Conservation (phyloP, 2,113 vertebrate genomes). For the Noturus placidus region DNA sequence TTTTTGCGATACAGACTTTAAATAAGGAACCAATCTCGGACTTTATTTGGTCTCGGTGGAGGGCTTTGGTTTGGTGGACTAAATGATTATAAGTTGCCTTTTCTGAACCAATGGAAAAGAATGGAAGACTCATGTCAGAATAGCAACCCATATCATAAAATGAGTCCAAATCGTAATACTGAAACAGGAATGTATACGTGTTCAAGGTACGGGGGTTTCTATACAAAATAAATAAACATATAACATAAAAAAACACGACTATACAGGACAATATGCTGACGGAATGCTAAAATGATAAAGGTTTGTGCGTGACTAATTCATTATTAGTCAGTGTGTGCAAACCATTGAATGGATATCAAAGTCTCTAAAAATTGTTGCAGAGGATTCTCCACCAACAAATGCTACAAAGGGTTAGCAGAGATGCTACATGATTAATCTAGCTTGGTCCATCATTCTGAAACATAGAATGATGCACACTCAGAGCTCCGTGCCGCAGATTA, state of each 20-base stretch:
- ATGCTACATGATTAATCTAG: constrained; percentile 76
- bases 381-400: constrained; percentile 74
- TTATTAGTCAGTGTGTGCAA: constrained; percentile 65
- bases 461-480: constrained; percentile 27
- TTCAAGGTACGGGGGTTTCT: neutral
- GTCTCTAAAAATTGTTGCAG: constrained; percentile 52
- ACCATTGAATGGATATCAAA: constrained; percentile 58
- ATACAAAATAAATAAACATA: neutral
- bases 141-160: constrained; percentile 42
- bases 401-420: constrained; percentile 79
- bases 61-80: constrained; percentile 53
- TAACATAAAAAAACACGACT: neutral
- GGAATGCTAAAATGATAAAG: constrained; percentile 42
- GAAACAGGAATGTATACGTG: neutral
- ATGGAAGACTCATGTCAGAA: constrained; percentile 56
- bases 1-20: constrained; percentile 3
- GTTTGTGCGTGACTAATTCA: constrained; percentile 51
- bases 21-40: constrained; percentile 7
- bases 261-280: constrained; percentile 41
- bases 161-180: neutral
- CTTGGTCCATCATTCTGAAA: constrained; percentile 61
- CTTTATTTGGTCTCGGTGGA: constrained; percentile 46
- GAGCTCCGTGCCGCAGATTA: constrained; percentile 49
- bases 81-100: constrained; percentile 44
- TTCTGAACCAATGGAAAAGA: constrained; percentile 38